phyloP scores from a whole-genome alignment of 2,113 vertebrate species.

The Rallus limicola region DNA sequence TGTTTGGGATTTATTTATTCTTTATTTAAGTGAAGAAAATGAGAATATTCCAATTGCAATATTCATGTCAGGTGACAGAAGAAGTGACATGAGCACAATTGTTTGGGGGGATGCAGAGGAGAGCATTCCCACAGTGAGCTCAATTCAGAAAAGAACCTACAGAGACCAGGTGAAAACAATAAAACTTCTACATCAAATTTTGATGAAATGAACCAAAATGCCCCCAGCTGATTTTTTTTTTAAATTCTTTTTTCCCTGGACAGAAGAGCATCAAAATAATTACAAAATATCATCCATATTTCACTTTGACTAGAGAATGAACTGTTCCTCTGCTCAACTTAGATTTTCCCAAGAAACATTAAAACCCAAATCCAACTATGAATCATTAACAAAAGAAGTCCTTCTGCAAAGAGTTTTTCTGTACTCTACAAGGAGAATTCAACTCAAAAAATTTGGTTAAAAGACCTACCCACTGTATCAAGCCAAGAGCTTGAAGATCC shows the following conservation, averaged over 20 bases:
- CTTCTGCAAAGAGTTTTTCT: not conserved
- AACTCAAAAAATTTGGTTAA: not conserved
- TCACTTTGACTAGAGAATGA: not conserved
- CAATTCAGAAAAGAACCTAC: not conserved
- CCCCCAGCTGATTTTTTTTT: not conserved
- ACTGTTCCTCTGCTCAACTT: not conserved
- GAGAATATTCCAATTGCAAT: not conserved
- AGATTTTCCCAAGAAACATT: not conserved
- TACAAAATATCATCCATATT: not conserved
- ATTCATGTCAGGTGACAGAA: not conserved
- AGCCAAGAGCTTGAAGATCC: not conserved
- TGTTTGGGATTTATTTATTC: not conserved
- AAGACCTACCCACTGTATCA: not conserved
- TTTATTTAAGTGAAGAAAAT: not conserved
- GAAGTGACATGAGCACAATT: not conserved
- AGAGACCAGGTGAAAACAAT: not conserved
- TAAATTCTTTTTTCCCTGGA: not conserved
- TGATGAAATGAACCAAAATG: not conserved
- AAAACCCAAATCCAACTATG: not conserved
- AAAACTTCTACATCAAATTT: not conserved
- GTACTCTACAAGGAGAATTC: not conserved
- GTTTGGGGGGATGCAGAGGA: not conserved
- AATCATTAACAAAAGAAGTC: not conserved
- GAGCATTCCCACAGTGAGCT: not conserved
- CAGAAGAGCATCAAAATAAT: not conserved